Percentiles rank a stretch among this genome's conserved stretches.
These are phyloP conservation scores for Laticauda laticaudata DNA, from an alignment of 2,113 vertebrate genomes.

Conservation along the genomic window DNA sequence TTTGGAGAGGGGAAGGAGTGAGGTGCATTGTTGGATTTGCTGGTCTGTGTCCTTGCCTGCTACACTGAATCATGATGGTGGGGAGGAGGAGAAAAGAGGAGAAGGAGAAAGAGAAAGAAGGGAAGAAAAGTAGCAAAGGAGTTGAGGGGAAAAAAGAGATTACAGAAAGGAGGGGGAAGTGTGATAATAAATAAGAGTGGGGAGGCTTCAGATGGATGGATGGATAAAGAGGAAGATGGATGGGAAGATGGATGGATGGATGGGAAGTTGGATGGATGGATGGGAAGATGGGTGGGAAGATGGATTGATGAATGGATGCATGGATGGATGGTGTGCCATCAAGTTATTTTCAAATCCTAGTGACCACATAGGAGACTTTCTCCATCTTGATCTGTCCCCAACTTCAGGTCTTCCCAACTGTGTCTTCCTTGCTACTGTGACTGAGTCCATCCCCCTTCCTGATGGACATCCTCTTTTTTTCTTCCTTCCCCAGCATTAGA, in stretches of 20 bases:
- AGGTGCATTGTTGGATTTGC: slow-evolving; percentile 55
- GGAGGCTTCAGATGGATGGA: background rate
- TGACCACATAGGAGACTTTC: background rate
- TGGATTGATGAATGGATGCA: background rate
- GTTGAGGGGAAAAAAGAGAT: background rate
- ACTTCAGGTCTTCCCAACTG: background rate
- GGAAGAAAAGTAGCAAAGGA: slow-evolving; percentile 5
- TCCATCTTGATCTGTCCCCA: background rate
- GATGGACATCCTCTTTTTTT: background rate
- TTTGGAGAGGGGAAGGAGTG: slow-evolving; percentile 44
- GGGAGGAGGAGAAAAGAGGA: slow-evolving; percentile 54
- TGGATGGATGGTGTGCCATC: background rate
- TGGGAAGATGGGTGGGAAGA: too few relatives aligned
- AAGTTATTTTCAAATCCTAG: background rate
- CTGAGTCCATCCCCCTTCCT: background rate
- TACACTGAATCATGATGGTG: slow-evolving; percentile 70
- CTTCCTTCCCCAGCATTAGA: background rate
- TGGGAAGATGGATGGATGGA: background rate
- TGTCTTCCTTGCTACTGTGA: background rate
- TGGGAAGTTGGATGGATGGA: too few relatives aligned
- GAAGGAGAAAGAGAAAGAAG: slow-evolving; percentile 46
- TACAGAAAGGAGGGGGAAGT: background rate
- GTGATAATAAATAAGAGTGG: background rate
- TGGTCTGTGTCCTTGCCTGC: slow-evolving; percentile 64
- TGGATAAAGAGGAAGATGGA: too few relatives aligned